Evolutionary conservation across 2,797 vertebrate genomes (phyloP).

Genomic region (Zalophus californianus): DNA sequence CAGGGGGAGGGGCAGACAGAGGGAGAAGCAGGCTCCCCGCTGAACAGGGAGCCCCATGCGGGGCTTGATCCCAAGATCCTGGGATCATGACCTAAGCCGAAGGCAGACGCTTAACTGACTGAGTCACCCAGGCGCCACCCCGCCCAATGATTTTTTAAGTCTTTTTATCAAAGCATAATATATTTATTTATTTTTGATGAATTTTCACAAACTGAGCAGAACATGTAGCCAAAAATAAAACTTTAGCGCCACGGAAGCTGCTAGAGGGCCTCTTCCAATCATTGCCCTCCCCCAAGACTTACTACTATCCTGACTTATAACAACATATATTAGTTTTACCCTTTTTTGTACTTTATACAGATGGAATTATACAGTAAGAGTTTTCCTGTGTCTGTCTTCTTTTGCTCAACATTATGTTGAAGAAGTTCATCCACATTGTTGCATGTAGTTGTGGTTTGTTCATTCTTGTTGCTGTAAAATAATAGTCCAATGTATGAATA

Average conservation of each 20-base stretch:
- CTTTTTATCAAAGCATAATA: background rate
- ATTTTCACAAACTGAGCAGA: background rate
- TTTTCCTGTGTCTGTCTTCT: background rate
- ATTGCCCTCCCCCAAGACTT: background rate
- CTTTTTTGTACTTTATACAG: background rate
- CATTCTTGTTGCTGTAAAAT: background rate
- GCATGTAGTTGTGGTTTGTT: background rate
- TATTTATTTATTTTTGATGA: background rate
- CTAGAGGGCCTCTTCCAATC: background rate
- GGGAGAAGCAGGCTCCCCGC: too few species aligned
- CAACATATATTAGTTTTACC: background rate
- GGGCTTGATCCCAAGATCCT: too few species aligned
- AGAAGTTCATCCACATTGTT: background rate
- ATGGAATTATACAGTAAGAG: background rate
- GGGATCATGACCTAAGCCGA: too few species aligned
- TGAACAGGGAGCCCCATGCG: too few species aligned
- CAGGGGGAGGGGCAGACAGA: too few species aligned
- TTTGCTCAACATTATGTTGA: background rate
- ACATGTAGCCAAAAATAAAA: background rate
- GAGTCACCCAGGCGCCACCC: background rate
- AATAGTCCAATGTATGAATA: background rate
- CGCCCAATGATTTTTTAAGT: background rate
- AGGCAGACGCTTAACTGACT: background rate
- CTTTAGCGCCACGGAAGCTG: background rate
- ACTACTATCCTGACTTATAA: background rate